Evolutionary conservation across 2,888 invertebrate genomes (phyloP), one percentile per base, ranked within the genome.

Genomic region (Amphipyra tragopoginis): DNA sequence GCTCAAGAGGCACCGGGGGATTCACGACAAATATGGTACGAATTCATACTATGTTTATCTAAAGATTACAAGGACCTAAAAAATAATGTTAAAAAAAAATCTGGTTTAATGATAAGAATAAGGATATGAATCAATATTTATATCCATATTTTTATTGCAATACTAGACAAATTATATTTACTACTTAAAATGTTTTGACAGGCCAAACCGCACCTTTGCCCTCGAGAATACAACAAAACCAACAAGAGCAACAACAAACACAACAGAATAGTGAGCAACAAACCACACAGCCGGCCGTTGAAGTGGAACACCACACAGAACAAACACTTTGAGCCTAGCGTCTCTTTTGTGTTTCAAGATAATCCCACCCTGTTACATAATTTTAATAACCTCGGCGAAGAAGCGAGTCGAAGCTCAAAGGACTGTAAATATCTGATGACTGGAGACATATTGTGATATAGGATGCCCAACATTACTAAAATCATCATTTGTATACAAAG

Each of bases 1-100:
- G 21, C 93, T 98, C 64, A 98, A 98, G 85, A 95, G 98, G 67
- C 98, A 98, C 87, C 95, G 98, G 75, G 97, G 97, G 77, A 98
- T 98, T 78, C 98, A 98, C 89, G 98, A 98, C 81, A 98, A 98
- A 92, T 98, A 98, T 86, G 98, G 97, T 89, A 90, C 88, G 77
- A 51, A 48, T 40, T 29, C 39, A 10, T 34, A n/a, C 34, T 34
- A 29, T 7, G 5, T 29, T 5, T 29, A 29, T 7, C 5, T 29
- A 29, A 29, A 29, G 5, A 29, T 4, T 2, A 29, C 5, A 7
- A 29, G 29, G 5, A 29, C 1, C 5, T 5, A 29, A 29, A 29
- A 29, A 29, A 2, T 29, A 29, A 1, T 29, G 7, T 29, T 29
- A 7, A 29, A 7, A 21, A 21, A 21, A 21, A n/a, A n/a, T n/a